These are phyloP conservation scores for Barbus barbus DNA, from an alignment of 2,113 vertebrate species.

Conservation along the genomic window DNA sequence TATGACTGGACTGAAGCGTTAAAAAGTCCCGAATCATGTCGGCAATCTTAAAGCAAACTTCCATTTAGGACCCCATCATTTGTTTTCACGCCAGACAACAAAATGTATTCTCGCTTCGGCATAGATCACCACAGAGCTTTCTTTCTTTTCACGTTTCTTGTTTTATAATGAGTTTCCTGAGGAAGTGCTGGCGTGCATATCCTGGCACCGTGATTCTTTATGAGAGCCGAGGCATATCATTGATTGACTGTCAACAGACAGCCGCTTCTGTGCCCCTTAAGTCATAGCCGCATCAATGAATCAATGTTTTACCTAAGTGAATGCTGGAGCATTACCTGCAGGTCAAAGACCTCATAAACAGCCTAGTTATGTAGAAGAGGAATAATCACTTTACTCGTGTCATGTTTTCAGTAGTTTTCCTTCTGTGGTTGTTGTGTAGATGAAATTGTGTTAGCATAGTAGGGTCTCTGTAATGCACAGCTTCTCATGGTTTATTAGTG, in stretches of 20 bases:
- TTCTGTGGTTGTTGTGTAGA: not conserved
- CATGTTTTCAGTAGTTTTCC: not conserved
- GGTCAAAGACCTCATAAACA: conserved; percentile 31
- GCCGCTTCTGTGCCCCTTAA: conserved; percentile 33
- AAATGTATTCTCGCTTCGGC: not conserved
- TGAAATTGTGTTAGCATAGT: not conserved
- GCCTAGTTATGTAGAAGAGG: not conserved
- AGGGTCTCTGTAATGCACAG: not conserved
- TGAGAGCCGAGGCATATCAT: conserved; percentile 29
- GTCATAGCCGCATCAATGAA: conserved; percentile 33
- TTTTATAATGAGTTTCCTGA: conserved; percentile 24
- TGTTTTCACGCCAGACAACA: conserved; percentile 13
- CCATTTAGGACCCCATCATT: not conserved
- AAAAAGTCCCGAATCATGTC: not conserved
- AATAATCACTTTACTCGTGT: not conserved
- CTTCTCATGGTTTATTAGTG: not conserved
- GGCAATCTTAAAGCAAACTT: not conserved
- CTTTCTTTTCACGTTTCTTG: not conserved
- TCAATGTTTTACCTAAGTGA: conserved; percentile 34
- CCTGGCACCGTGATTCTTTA: conserved; percentile 11
- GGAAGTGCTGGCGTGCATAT: conserved; percentile 1
- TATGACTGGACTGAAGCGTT: not conserved
- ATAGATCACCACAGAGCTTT: conserved; percentile 9
- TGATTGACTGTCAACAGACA: conserved; percentile 40
- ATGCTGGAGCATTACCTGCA: conserved; percentile 22